phyloP scores from a whole-genome alignment of 92 coral and sea anemone genomes.

The Chrysogorgia sp. region DNA sequence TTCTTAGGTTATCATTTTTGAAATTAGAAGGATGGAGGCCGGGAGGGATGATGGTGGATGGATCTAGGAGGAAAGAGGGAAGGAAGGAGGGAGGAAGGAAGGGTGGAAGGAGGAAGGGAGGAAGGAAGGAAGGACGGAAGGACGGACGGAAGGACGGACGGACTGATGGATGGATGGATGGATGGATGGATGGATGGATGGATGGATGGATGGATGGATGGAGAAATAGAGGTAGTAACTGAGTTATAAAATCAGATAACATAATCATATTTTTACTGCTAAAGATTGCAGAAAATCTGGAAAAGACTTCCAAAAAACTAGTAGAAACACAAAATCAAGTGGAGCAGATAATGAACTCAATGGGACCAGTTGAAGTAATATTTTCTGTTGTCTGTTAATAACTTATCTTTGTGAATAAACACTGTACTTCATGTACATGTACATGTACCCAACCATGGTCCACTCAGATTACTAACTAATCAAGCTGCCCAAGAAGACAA shows the following conservation, averaged over 20 bases:
- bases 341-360: constrained; percentile 56
- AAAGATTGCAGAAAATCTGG: constrained; percentile 73
- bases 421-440: no score
- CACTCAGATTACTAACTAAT: no score
- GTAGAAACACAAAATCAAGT: constrained; percentile 75
- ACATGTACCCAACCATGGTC: no score
- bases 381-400: background rate
- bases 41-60: no score
- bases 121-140: background rate
- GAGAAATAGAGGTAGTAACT: background rate
- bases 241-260: background rate
- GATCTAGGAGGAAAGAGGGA: background rate
- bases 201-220: background rate
- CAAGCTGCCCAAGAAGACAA: background rate
- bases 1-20: no score
- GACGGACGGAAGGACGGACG: no score
- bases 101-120: background rate
- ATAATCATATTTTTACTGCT: background rate
- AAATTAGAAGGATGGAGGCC: no score
- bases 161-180: no score
- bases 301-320: constrained; percentile 70
- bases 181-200: background rate
- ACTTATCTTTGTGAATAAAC: no score
- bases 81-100: background rate
- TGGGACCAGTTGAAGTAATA: constrained; percentile 87